Evolutionary conservation across 1,140 invertebrate genomes (phyloP).

Genomic region (Pseudomyrmex concolor): DNA sequence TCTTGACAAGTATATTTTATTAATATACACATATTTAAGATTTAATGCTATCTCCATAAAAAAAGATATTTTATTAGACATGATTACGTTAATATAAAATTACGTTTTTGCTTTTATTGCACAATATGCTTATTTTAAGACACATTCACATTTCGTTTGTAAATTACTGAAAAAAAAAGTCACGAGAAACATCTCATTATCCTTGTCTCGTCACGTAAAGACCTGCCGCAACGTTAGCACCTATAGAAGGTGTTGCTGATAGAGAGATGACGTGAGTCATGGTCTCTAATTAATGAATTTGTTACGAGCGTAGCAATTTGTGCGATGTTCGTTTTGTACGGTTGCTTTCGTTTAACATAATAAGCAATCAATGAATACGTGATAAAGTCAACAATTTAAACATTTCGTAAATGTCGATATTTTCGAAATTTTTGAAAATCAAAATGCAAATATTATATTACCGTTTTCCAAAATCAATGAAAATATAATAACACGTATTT

Average conservation of each 20-base stretch:
- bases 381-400: slow-evolving; percentile 23
- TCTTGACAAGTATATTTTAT: background rate
- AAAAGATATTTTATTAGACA: background rate
- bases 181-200: slow-evolving; percentile 48
- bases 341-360: slow-evolving; percentile 55
- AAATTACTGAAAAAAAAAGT: slow-evolving; percentile 25
- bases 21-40: background rate
- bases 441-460: too few species aligned
- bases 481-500: background rate
- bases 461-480: background rate
- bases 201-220: slow-evolving; percentile 30
- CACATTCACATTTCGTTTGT: slow-evolving; percentile 37
- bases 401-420: too few species aligned
- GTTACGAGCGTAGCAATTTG: slow-evolving; percentile 64
- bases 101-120: slow-evolving; percentile 8
- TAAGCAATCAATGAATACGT: background rate
- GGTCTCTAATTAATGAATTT: slow-evolving; percentile 68
- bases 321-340: slow-evolving; percentile 55
- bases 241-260: slow-evolving; percentile 52
- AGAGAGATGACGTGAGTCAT: slow-evolving; percentile 67
- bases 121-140: background rate
- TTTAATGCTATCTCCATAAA: too few species aligned
- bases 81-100: background rate
- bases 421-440: background rate
- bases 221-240: slow-evolving; percentile 43